Base-by-base conservation (phyloP, 2,888 invertebrate genomes). In the Caenorhabditis imperialis region DNA sequence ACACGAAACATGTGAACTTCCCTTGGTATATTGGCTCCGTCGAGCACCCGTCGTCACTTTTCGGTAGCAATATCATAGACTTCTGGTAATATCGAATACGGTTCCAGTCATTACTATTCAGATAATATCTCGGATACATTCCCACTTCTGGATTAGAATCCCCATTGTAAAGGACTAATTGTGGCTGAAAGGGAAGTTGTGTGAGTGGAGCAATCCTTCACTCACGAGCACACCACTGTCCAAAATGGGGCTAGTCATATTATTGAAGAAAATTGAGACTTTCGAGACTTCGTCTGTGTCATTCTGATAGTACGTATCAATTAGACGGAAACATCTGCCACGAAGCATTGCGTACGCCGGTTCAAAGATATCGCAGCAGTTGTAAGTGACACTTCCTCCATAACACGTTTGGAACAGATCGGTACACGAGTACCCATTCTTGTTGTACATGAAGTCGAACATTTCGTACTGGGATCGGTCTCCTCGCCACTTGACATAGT, bases 71-170 rank as follows among this genome's bases (percentile, higher is more conserved):
- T 22, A 65, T 62, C 51, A 62, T 58, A 12, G 57, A 57, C 37
- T 74, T 73, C 35, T 76, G 78, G 16, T 62, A 58, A 44, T 55
- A 74, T 12, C 80, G 53, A 37, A 78, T 27, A 3, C 77, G 44
- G 47, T 80, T 80, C 80, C 80, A 80, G 27, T 76, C 75, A 27
- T 78, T 63, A 10, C 58, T 58, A n/a, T 78, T 78, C 54, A 80
- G 50, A 38, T 80, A 80, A 25, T 75, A 72, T 23, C 80, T 67
- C 1, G 80, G 80, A 50, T 69, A 78, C 12, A 77, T 60, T 25
- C 67, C 62, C 16, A 70, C 42, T 60, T 77, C 78, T 1, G 50
- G 33, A 45, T 77, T 54, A 20, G 74, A 74, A 42, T 80, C 80
- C n/a, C 72, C 73, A 27, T 63, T 70, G 50, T 74, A 80, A 3